phyloP scores from a whole-genome alignment of 2,888 invertebrate species.

The Mallateleia sp. region DNA sequence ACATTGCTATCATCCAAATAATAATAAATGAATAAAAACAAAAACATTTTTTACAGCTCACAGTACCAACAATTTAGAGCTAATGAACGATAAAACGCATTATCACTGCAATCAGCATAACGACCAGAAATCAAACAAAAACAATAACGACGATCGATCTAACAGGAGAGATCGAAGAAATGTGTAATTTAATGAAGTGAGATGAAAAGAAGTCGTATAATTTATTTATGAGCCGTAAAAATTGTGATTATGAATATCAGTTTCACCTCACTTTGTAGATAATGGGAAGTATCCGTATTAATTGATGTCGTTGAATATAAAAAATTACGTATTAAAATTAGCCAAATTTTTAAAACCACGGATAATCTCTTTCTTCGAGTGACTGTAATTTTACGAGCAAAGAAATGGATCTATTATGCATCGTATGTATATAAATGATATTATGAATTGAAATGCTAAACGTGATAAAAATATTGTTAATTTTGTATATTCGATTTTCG shows the following conservation, averaged over 20 bases:
- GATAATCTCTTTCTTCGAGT: neutral
- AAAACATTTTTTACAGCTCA: constrained; percentile 52
- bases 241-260: neutral
- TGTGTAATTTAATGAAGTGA: constrained; percentile 35
- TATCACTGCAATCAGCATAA: constrained; percentile 39
- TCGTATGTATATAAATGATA: neutral
- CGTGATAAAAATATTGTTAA: neutral
- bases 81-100: constrained; percentile 17
- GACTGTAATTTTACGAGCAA: neutral
- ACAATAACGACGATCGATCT: neutral
- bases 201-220: neutral
- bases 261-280: constrained; percentile 41
- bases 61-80: constrained; percentile 23
- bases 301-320: constrained; percentile 9
- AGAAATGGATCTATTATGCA: neutral
- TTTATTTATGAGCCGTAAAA: constrained; percentile 3
- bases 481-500: neutral
- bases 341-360: neutral
- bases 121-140: constrained; percentile 5
- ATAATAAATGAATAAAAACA: no score
- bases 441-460: neutral
- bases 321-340: neutral
- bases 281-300: constrained; percentile 12
- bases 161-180: constrained; percentile 15
- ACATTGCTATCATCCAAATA: no score